Conservation (phyloP, 2,113 vertebrate genomes). For the Phylloscopus whistleri region DNA sequence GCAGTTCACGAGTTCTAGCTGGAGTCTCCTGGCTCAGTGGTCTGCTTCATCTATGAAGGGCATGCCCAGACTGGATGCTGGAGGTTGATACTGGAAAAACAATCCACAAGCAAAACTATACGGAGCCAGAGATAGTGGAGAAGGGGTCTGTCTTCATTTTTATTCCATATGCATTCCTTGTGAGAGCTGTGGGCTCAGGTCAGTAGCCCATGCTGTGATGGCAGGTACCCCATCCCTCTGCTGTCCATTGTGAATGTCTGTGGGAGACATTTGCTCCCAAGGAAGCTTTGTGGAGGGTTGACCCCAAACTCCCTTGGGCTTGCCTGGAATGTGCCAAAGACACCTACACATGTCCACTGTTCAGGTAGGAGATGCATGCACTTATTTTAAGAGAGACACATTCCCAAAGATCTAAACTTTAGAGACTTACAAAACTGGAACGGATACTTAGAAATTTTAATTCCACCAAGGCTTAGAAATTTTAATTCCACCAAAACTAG, state of each 20-base stretch:
- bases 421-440: neutral
- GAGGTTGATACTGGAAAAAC: neutral
- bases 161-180: neutral
- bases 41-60: neutral
- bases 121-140: neutral
- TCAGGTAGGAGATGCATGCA: neutral
- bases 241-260: neutral
- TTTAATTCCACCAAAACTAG: neutral
- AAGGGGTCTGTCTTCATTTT: neutral
- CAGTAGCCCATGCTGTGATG: neutral
- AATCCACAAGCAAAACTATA: neutral
- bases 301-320: neutral
- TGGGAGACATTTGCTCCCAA: neutral
- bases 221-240: neutral
- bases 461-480: neutral
- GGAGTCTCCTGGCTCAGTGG: neutral
- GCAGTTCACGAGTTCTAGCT: neutral
- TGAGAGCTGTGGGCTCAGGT: neutral
- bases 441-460: neutral
- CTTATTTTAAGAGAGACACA: neutral
- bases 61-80: neutral
- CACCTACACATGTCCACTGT: rapidly evolving
- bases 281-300: neutral
- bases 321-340: neutral
- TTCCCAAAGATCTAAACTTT: neutral